Evolutionary conservation across 1,140 invertebrate species (phyloP), one percentile per base, ranked within the genome.

Genomic region (Palaemon carinicauda): DNA sequence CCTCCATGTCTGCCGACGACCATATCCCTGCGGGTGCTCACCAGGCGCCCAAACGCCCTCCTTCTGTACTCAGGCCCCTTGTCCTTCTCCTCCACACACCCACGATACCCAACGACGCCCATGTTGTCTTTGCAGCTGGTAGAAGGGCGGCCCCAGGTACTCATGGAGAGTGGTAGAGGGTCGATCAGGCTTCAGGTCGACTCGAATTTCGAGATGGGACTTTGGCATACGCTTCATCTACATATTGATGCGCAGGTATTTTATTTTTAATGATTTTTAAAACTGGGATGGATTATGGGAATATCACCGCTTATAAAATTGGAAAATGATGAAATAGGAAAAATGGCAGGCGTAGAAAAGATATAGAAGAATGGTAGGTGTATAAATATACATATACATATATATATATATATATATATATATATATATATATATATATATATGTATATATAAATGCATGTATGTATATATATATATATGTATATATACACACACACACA

Each of bases 61-160:
- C 56, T 85, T 5, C 60, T 85, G 9, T 85, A 79, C 75, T 85
- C 82, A 15, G 82, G 82, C 19, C 82, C 82, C 33, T 41, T 85
- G 53, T 73, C 82, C 15, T 53, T 56, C 50, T 19, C 33, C 14
- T 75, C 75, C 12, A 74, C n/a, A 15, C 74, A 29, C 50, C 75
- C 33, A 14, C 10, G 69, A 27, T 10, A 19, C 75, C 54, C 56
- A 19, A 24, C 82, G 17, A 85, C 75, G 12, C 56, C 82, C 54
- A 77, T 79, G 74, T 27, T 85, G 41, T 53, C 75, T 31, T 41
- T 85, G 56, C 54, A 85, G 24, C 29, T 85, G 56, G 50, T 15
- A 19, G n/a, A 65, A 14, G 82, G 82, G 41, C 74, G 19, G 0
- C 74, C 71, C 15, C 82, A 85, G 75, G 50, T 79, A 7, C 27